phyloP scores from a whole-genome alignment of 1,140 invertebrate genomes.

The Philopotamus ludificatus region DNA sequence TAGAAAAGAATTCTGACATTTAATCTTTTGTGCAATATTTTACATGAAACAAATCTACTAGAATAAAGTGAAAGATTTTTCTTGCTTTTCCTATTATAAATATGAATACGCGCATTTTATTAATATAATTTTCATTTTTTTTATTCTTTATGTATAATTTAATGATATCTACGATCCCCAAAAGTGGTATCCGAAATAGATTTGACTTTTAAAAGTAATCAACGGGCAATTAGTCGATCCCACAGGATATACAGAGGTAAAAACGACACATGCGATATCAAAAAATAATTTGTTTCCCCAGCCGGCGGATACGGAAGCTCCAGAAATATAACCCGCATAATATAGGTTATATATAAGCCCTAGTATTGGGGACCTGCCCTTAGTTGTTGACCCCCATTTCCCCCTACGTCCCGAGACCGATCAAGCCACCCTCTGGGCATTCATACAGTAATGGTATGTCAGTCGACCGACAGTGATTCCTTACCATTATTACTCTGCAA shows the following conservation, averaged over 20 bases:
- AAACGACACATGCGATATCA: not conserved
- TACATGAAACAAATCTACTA: too few species aligned
- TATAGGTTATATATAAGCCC: not conserved
- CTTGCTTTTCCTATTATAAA: too few species aligned
- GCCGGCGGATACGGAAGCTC: not conserved
- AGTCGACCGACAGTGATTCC: conserved; percentile 11
- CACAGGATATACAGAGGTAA: too few species aligned
- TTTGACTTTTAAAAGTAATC: too few species aligned
- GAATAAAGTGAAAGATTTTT: too few species aligned
- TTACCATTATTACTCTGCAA: conserved; percentile 12
- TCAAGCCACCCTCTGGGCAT: conserved; percentile 4
- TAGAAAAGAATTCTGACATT: too few species aligned
- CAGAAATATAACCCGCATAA: not conserved
- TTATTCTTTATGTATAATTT: too few species aligned
- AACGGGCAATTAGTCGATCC: too few species aligned
- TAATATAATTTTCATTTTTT: too few species aligned
- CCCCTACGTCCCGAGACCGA: not conserved
- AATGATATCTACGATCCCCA: too few species aligned
- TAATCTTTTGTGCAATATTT: too few species aligned
- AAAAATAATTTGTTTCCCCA: not conserved
- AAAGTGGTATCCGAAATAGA: not conserved
- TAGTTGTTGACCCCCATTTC: conserved; percentile 13
- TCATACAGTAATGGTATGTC: conserved; percentile 13
- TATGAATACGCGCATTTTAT: too few species aligned
- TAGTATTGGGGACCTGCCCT: not conserved